phyloP scores from a whole-genome alignment of 2,797 vertebrate species.

The Fringilla coelebs region DNA sequence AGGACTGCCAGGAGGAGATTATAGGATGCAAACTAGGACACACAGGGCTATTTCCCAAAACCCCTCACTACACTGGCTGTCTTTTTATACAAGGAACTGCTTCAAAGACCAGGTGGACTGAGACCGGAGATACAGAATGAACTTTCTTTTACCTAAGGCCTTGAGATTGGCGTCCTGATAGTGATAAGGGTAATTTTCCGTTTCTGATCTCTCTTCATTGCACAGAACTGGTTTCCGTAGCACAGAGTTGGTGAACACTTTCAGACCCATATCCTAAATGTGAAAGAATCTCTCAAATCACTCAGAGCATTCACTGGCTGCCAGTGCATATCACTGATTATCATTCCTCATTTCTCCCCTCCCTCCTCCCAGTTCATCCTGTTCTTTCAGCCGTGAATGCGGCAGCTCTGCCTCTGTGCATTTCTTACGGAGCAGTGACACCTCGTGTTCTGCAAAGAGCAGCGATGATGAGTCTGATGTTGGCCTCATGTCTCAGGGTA shows the following conservation, averaged over 20 bases:
- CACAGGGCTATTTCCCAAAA: neutral
- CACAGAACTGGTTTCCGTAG: conserved; percentile 73
- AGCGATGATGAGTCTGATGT: neutral
- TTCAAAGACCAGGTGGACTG: neutral
- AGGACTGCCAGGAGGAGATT: neutral
- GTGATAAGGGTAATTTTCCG: neutral
- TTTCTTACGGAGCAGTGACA: neutral
- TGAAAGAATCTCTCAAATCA: neutral
- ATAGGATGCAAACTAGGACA: neutral
- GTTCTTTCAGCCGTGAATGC: neutral
- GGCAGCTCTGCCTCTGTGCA: neutral
- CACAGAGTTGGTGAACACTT: conserved; percentile 70
- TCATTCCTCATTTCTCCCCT: neutral
- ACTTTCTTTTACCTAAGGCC: neutral
- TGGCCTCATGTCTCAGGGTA: neutral
- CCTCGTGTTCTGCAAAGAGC: neutral
- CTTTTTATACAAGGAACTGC: neutral
- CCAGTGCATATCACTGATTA: neutral
- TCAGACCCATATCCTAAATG: conserved; percentile 71
- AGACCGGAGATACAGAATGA: neutral
- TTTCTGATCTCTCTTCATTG: neutral
- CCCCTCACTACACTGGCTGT: rapidly evolving
- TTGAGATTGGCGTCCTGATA: neutral
- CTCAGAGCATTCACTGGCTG: neutral
- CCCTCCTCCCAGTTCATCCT: neutral